Percentiles rank a stretch among this genome's conserved stretches.
Conservation (phyloP, 1,140 invertebrate genomes). For the Cardiocondyla obscurior region DNA sequence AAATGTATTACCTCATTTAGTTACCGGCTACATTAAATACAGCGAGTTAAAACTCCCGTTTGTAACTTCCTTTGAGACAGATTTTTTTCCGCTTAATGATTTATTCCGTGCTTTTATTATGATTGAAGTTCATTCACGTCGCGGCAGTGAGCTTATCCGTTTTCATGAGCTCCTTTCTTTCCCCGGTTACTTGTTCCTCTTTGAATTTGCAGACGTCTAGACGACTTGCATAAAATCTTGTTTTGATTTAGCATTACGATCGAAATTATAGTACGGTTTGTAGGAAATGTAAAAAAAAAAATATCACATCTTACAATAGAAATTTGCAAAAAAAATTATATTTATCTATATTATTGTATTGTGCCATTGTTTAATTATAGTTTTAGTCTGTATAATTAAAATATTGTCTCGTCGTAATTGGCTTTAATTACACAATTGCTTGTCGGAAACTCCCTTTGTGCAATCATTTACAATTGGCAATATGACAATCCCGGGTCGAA, state of each 20-base stretch:
- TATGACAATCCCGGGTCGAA: not conserved
- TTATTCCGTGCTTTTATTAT: slow-evolving; percentile 28
- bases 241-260: not conserved
- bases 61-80: slow-evolving; percentile 1
- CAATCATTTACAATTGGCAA: slow-evolving; percentile 4
- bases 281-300: not conserved
- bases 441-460: not conserved
- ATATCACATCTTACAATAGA: not conserved
- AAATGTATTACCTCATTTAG: slow-evolving; percentile 12
- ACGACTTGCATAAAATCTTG: not conserved
- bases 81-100: slow-evolving; percentile 45
- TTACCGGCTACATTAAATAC: slow-evolving; percentile 35
- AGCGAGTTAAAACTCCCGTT: slow-evolving; percentile 6
- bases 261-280: too few species aligned
- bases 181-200: not conserved
- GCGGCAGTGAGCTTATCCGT: not conserved
- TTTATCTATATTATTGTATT: not conserved
- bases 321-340: not conserved
- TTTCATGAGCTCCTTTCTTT: not conserved
- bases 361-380: not conserved
- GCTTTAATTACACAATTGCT: not conserved
- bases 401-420: not conserved
- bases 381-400: slow-evolving; percentile 9
- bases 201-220: not conserved
- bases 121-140: slow-evolving; percentile 33